Conservation (phyloP, 2,797 vertebrate species). For the Acanthurus lineatus region DNA sequence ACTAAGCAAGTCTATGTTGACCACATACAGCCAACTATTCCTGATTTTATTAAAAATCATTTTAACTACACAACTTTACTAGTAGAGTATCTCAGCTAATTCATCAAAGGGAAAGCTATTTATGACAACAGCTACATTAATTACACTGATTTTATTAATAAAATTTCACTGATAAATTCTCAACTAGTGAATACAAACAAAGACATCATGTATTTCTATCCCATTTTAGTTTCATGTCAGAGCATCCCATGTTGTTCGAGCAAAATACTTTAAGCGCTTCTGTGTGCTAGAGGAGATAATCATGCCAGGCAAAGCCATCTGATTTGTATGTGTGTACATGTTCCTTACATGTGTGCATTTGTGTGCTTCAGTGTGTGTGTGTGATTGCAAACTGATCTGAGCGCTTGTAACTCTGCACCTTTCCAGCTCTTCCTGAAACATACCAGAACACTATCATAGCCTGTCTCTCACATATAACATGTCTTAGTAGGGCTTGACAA, state of each 20-base stretch:
- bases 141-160: not conserved
- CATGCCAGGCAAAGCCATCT: constrained; percentile 53
- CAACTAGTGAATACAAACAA: not conserved
- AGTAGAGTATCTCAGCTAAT: not conserved
- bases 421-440: constrained; percentile 55
- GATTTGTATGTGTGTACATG: constrained; percentile 48
- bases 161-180: not conserved
- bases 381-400: constrained; percentile 74
- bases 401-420: constrained; percentile 77
- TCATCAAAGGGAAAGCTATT: not conserved
- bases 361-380: constrained; percentile 19
- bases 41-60: not conserved
- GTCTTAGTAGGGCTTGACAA: constrained; percentile 72
- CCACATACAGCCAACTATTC: not conserved
- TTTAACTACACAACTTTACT: not conserved
- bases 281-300: constrained; percentile 29
- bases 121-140: not conserved
- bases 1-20: not conserved
- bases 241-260: constrained; percentile 11
- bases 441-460: constrained; percentile 49
- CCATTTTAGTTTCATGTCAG: constrained; percentile 32
- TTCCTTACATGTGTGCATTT: constrained; percentile 9
- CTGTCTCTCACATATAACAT: constrained; percentile 54
- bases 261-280: constrained; percentile 32
- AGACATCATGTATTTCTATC: not conserved